A percentile compares a stretch with the other conserved stretches of the same genome.
phyloP scores from a whole-genome alignment of 2,113 vertebrate species.

The Ardeotis arabs region DNA sequence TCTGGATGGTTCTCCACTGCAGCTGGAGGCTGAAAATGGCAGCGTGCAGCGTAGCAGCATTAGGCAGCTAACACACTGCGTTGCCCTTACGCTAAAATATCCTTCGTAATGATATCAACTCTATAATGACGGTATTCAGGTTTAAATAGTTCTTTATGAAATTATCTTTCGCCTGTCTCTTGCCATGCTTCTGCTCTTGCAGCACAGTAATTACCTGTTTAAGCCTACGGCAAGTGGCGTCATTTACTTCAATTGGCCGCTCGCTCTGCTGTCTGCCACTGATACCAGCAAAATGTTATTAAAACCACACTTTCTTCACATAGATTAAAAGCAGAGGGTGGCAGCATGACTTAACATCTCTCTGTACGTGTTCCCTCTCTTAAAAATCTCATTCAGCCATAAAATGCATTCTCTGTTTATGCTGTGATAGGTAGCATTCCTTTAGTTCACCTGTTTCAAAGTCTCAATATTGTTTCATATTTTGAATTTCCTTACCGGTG shows the following conservation, averaged over 20 bases:
- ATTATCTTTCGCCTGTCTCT: constrained; percentile 1
- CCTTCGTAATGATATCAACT: background rate
- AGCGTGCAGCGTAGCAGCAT: rapidly evolving
- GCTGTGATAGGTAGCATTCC: background rate
- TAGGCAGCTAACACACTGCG: background rate
- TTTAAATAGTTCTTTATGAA: constrained; percentile 8
- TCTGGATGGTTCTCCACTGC: background rate
- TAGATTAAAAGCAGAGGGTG: background rate
- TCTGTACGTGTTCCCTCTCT: background rate
- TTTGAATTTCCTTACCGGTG: constrained; percentile 74
- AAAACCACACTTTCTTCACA: background rate
- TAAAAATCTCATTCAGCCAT: background rate
- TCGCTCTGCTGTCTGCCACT: background rate
- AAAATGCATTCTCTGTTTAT: background rate
- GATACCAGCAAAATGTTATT: background rate
- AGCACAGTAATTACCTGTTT: background rate
- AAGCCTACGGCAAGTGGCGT: background rate
- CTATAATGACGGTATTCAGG: background rate
- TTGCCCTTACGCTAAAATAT: background rate
- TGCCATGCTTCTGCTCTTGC: background rate
- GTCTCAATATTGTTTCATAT: background rate
- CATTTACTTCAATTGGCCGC: background rate
- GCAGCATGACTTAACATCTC: background rate
- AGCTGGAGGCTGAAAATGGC: background rate
- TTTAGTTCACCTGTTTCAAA: background rate